Conservation (phyloP, 2,888 invertebrate species). For the Pandemis heparana region DNA sequence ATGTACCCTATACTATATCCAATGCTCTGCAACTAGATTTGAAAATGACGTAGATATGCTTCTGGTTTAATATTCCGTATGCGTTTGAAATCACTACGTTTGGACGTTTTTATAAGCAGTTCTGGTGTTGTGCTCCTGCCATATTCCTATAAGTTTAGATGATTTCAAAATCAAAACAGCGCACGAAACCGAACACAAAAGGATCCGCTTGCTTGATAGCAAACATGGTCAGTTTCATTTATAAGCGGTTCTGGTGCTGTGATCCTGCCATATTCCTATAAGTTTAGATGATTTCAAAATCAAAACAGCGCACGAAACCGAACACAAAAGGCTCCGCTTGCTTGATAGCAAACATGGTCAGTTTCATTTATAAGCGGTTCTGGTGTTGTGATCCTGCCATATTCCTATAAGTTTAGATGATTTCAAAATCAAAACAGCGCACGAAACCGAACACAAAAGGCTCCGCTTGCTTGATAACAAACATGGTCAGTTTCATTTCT, state of each 20-base stretch:
- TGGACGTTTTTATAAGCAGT: background rate
- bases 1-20: background rate
- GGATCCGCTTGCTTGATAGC: too few relatives aligned
- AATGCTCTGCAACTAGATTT: conserved; percentile 22
- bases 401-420: background rate
- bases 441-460: too few relatives aligned
- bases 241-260: background rate
- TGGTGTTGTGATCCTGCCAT: background rate
- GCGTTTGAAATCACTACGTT: conserved; percentile 11
- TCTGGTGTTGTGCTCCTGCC: background rate
- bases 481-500: background rate
- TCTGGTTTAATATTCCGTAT: conserved; percentile 26
- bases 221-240: background rate
- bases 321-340: too few relatives aligned
- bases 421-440: background rate
- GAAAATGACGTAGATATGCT: conserved; percentile 27
- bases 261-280: background rate
- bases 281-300: background rate
- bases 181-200: too few relatives aligned
- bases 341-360: background rate
- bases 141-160: background rate
- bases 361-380: background rate
- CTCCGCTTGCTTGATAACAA: background rate
- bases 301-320: too few relatives aligned
- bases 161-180: background rate